Base-by-base conservation (phyloP, 2,797 vertebrate genomes). In the Spinus pinus region DNA sequence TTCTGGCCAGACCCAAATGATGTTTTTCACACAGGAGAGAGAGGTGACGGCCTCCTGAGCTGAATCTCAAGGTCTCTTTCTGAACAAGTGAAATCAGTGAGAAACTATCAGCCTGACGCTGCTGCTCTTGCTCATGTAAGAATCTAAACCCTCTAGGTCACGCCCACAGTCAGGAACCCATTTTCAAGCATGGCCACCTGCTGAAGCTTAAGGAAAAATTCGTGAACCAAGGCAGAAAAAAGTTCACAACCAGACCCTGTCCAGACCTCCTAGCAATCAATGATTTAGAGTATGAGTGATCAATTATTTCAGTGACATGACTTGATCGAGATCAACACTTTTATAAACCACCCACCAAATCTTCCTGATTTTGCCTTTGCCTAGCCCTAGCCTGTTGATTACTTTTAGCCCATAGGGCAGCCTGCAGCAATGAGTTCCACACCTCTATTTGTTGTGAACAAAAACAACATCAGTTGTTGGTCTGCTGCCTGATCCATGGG, bases 11-110 rank as follows among this genome's bases (percentile, higher is more conserved):
- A 62, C 39, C 8, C 64, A 72, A 90, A 61, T 4, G 12, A 18
- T 87, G 37, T 21, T 90, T 86, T 90, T 84, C 31, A 62, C 33
- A 60, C 6, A 72, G 31, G 33, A 71, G 44, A 67, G 28, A 80
- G 64, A 78, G 61, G 58, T 24, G 8, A 47, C 17, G 21, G 35
- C 35, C 19, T 35, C n/a, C 39, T 71, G 24, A 35, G 30, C 62
- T 81, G 82, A 84, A 67, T 16, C 24, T 58, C 14, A 1, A 67
- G 61, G 30, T 70, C 24, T 84, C 71, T 64, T 86, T 81, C 53
- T 62, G 47, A 53, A 81, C 56, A 69, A 86, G 65, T 58, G 71
- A 91, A 91, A 88, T 62, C 67, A 58, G 8, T 47, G 69, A 89
- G 54, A 87, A 77, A 14, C 17, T 27, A n/a, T 57, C 72, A 85